Evolutionary conservation across 2,113 vertebrate genomes (phyloP).

Genomic region (Nycticebus coucang): DNA sequence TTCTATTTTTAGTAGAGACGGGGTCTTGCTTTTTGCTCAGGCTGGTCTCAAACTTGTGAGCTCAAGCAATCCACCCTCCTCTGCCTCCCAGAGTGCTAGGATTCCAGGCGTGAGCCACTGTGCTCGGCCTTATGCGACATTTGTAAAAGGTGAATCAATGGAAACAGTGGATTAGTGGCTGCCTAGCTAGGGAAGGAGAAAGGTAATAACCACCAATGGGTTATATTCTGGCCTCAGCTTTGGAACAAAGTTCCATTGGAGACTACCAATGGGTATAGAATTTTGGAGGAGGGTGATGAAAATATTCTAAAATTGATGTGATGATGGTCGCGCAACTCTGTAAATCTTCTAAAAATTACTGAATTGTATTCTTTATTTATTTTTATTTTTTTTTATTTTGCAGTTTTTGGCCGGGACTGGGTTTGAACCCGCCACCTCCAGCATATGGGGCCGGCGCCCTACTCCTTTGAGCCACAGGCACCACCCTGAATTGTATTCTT

Average conservation of each 20-base stretch:
- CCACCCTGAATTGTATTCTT: neutral
- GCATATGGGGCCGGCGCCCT: too few relatives aligned
- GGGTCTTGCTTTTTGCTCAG: too few relatives aligned
- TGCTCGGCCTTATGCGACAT: neutral
- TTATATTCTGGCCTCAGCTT: conserved; percentile 5
- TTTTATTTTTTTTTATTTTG: too few relatives aligned
- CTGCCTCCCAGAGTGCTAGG: too few relatives aligned
- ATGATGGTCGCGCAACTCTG: neutral
- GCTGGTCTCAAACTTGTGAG: too few relatives aligned
- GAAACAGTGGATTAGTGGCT: neutral
- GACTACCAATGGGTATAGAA: neutral
- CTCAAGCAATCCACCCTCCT: too few relatives aligned
- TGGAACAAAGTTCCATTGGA: conserved; percentile 34
- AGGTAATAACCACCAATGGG: neutral
- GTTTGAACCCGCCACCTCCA: too few relatives aligned
- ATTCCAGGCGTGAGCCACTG: too few relatives aligned
- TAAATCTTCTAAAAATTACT: conserved; percentile 53
- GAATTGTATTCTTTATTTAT: neutral
- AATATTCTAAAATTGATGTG: conserved; percentile 20
- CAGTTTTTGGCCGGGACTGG: too few relatives aligned
- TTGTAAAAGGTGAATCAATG: conserved; percentile 49
- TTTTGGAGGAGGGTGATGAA: neutral
- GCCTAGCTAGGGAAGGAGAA: neutral
- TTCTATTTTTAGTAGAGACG: too few relatives aligned
- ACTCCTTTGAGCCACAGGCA: too few relatives aligned